Percentiles rank a stretch among this genome's conserved stretches.
These are phyloP conservation scores for Lydus trimaculatus DNA, from an alignment of 2,888 invertebrate species.

Conservation along the genomic window DNA sequence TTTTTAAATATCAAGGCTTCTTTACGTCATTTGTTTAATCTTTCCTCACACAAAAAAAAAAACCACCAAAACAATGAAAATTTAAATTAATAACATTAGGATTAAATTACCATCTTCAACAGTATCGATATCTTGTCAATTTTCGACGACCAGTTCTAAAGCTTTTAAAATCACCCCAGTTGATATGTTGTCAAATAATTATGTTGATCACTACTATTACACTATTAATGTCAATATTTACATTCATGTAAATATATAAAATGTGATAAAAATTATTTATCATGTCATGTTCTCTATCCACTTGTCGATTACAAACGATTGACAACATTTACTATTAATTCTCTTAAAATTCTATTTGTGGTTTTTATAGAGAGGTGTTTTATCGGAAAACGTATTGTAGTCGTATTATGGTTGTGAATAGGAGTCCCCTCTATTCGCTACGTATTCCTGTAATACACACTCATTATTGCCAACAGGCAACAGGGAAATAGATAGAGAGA, in stretches of 20 bases:
- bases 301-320: slow-evolving; percentile 7
- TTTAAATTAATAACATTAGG: slow-evolving; percentile 1
- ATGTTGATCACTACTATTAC: background rate
- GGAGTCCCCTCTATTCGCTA: slow-evolving; percentile 19
- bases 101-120: slow-evolving; percentile 2
- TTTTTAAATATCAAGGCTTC: slow-evolving; percentile 4
- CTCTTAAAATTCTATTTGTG: slow-evolving; percentile 8
- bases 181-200: background rate
- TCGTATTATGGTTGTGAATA: slow-evolving; percentile 43
- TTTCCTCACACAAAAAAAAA: background rate
- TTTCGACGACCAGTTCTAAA: background rate
- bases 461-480: slow-evolving; percentile 44
- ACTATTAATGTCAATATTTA: slow-evolving; percentile 6
- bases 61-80: too few species aligned
- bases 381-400: slow-evolving; percentile 37
- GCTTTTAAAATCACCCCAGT: background rate
- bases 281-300: slow-evolving; percentile 1
- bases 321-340: background rate
- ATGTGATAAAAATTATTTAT: slow-evolving; percentile 4
- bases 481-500: background rate
- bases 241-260: background rate
- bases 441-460: slow-evolving; percentile 33
- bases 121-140: background rate
- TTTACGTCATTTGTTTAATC: background rate
- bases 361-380: background rate